Base-by-base conservation (phyloP, 2,888 invertebrate genomes). In the Polyommatus icarus region DNA sequence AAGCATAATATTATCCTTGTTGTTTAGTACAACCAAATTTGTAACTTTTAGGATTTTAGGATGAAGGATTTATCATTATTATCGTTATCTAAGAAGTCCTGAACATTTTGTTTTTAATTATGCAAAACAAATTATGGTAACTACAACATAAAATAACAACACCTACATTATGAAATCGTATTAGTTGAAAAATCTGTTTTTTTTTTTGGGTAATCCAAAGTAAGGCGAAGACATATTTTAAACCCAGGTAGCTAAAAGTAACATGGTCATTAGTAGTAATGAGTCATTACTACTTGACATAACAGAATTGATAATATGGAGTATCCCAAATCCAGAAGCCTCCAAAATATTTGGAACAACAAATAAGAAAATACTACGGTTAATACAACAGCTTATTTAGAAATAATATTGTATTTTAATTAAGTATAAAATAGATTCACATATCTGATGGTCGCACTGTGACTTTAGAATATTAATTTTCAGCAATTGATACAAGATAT, bases 41-140 rank as follows among this genome's bases (percentile, higher is more conserved):
- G 18, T 67, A 67, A 32, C 67, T 67, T 67, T 67, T 67, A 67
- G 61, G 29, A 67, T 29, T 29, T 67, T 67, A 67, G 29, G 18
- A 67, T 67, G 67, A 67, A 67, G 67, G 67, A 67, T 67, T 67
- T 67, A 67, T 67, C 32, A 29, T 67, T 67, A 32, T 67, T 67
- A 67, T 67, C 7, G 18, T 67, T 32, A 67, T 32, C 67, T 29
- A 15, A 67, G 6, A 67, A 67, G 29, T 67, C 12, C 18, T 29
- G 12, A 67, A 32, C 15, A 32, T 67, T 29, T 29, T 18, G 29
- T 32, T 67, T 32, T 3, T 3, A 67, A 32, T n/a, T n/a, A n/a
- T 67, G 32, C 67, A 6, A 6, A 67, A 67, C 18, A 29, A 67
- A 29, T 29, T 67, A 29, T 29, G 67, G 67, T 29, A 67, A 67